A percentile compares a stretch with the other conserved stretches of the same genome.
Evolutionary conservation across 2,797 vertebrate genomes (phyloP).

Genomic region (Saguinus oedipus): DNA sequence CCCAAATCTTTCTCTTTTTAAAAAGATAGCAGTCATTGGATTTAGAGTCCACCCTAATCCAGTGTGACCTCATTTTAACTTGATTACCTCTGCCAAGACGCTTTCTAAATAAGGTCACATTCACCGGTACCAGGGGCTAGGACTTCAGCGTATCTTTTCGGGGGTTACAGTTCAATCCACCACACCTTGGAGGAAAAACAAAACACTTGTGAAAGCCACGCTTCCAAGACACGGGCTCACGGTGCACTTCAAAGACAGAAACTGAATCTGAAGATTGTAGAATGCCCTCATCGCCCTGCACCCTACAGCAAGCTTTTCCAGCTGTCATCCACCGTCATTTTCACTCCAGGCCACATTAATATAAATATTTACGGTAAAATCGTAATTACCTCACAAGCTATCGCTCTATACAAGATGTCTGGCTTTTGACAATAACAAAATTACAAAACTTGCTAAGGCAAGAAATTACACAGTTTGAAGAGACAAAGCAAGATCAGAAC

Average conservation of each 20-base stretch:
- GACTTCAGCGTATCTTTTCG: background rate
- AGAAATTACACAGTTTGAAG: slow-evolving; percentile 23
- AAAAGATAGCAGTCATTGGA: background rate
- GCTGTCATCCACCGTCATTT: too few species aligned
- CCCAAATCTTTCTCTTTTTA: background rate
- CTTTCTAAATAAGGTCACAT: slow-evolving; percentile 32
- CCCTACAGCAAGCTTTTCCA: background rate
- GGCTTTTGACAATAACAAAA: background rate
- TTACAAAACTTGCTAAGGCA: background rate
- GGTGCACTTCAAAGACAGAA: background rate
- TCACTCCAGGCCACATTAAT: background rate
- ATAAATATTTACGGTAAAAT: background rate
- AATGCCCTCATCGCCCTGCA: background rate
- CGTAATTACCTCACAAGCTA: background rate
- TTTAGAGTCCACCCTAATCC: background rate
- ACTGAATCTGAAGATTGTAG: slow-evolving; percentile 11
- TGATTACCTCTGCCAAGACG: background rate
- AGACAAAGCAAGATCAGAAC: background rate
- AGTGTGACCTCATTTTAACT: background rate
- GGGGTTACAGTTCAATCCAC: background rate
- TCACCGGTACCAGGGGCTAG: background rate
- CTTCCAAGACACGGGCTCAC: background rate
- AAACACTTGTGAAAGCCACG: background rate
- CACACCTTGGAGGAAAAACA: background rate
- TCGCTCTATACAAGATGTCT: background rate